phyloP scores from a whole-genome alignment of 1,140 invertebrate species.

The Drosophila rhopaloa region DNA sequence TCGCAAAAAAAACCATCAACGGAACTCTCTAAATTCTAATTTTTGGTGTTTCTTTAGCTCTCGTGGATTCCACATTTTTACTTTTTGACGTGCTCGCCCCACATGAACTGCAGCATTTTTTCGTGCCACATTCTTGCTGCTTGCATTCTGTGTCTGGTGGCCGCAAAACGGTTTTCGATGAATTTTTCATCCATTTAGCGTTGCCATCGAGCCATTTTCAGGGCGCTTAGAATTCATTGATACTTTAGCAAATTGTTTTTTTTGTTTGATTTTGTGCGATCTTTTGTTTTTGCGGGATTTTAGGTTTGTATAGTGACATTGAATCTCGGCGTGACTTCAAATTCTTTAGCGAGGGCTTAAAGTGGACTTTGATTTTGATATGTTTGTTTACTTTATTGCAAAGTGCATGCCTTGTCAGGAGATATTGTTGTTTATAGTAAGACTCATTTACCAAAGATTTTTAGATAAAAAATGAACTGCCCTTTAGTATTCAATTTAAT shows the following conservation, averaged over 20 bases:
- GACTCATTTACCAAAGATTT: not conserved
- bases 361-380: not conserved
- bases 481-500: too few species aligned
- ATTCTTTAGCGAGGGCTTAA: not conserved
- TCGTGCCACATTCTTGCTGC: conserved; percentile 28
- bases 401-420: not conserved
- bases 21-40: conserved; percentile 7
- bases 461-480: too few species aligned
- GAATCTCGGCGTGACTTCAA: conserved; percentile 25
- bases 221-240: conserved; percentile 77
- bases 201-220: conserved; percentile 67
- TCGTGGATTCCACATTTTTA: conserved; percentile 56
- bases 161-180: conserved; percentile 74
- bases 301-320: conserved; percentile 45
- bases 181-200: conserved; percentile 78
- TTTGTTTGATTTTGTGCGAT: conserved; percentile 29
- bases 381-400: not conserved
- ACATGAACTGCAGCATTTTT: conserved; percentile 34
- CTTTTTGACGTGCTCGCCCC: conserved; percentile 48
- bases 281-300: conserved; percentile 11
- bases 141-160: conserved; percentile 55
- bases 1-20: too few species aligned
- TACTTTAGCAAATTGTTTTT: conserved; percentile 73
- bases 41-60: conserved; percentile 44
- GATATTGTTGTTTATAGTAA: not conserved